Base-by-base conservation (phyloP, 2,113 vertebrate species). In the Hippopotamus amphibius region DNA sequence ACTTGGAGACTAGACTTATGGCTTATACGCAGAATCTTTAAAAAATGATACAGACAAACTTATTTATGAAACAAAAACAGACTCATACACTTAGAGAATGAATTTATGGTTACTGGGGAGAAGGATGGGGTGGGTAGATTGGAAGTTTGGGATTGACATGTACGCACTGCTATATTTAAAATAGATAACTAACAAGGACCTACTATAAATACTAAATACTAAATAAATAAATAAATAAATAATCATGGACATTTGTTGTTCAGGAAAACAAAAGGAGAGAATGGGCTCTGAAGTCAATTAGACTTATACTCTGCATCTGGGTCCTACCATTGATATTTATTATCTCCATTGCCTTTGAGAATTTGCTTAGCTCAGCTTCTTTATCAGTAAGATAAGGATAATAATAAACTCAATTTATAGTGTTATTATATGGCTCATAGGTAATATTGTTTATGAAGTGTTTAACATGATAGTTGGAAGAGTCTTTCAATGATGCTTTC, bases 401-500 rank as follows among this genome's bases (percentile, higher is more conserved):
- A 50, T 76, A 63, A 57, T 13, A 57, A 55, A 37, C 4, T 41
- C n/a, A 74, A 5, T 85, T 83, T 79, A 46, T 72, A 71, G 4
- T 59, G 24, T 59, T 74, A 66, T 61, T 74, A 79, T 83, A 63
- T 59, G 7, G 5, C 68, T 91, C 41, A 16, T 28, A 90, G 43
- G 9, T 81, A 61, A 69, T 57, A 65, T 83, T 77, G 12, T 90
- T 46, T 53, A 50, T 72, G 80, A 65, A 46, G 3, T 17, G 53
- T 53, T 69, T 83, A 88, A 68, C 16, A 66, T 77, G 15, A 69
- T 72, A 65, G 17, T 26, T 66, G 33, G 11, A 57, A 37, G 0
- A 66, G 6, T 90, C 4, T 57, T 77, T 90, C 6, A 90, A 66
- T 89, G n/a, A 97, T 96, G 72, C 69, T 43, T 91, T 82, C 71